A percentile compares a stretch with the other conserved stretches of the same genome.
Conservation (phyloP, 1,140 invertebrate genomes). For the Polyergus mexicanus region DNA sequence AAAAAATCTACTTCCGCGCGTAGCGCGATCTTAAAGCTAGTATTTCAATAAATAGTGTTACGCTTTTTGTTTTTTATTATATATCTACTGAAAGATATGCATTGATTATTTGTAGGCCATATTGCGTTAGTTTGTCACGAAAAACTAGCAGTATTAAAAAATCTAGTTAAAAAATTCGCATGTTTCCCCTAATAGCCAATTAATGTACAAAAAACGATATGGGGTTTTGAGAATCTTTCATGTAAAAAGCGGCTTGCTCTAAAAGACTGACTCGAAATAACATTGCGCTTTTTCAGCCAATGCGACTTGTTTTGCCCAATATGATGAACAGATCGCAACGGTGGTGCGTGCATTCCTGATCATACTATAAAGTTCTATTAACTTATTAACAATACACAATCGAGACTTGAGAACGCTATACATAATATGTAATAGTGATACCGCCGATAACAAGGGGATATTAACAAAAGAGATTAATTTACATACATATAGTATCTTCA, state of each 20-base stretch:
- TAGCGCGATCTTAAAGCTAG: too few relatives aligned
- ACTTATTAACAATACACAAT: constrained; percentile 45
- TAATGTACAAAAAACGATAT: constrained; percentile 24
- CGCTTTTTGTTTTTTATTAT: not conserved
- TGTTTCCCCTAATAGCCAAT: constrained; percentile 35
- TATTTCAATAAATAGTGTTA: not conserved
- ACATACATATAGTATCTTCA: not conserved
- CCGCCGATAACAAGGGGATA: not conserved
- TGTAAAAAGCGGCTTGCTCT: not conserved
- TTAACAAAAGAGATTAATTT: not conserved
- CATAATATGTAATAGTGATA: constrained; percentile 1
- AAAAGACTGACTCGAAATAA: constrained; percentile 14
- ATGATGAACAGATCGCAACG: constrained; percentile 54
- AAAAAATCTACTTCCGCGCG: too few relatives aligned
- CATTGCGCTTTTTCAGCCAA: constrained; percentile 8
- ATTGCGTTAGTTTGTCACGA: not conserved
- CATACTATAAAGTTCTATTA: not conserved
- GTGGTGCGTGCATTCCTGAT: not conserved
- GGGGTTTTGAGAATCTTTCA: not conserved
- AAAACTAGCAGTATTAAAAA: not conserved
- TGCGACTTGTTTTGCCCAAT: not conserved
- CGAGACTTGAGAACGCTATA: not conserved
- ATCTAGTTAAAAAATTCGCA: constrained; percentile 2
- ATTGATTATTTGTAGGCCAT: not conserved
- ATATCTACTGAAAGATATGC: not conserved